Base-by-base conservation (phyloP, 2,888 invertebrate species). In the Brachycybe producta region DNA sequence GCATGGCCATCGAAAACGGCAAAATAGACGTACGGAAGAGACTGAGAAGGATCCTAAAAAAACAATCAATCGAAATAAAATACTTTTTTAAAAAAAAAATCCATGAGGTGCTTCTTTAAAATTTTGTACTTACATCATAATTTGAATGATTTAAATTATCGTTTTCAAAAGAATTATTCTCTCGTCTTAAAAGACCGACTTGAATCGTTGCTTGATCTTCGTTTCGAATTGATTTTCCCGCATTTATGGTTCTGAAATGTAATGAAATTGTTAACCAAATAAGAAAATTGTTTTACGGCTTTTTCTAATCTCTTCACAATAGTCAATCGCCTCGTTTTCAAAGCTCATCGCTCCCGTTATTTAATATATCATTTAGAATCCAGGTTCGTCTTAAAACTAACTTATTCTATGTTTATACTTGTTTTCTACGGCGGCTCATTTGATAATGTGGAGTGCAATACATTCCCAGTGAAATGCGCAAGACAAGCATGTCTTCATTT, bases 1-100 rank as follows among this genome's bases (percentile, higher is more conserved):
- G 84, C 86, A 68, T 87, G 87, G 0, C 87, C 87, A 69, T 87
- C 87, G 67, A 86, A 87, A 58, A 86, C 73, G 17, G 78, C 84
- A 69, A 82, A 86, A 66, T 84, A 82, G 28, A 77, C 73, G 59
- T 81, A 82, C 1, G 80, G 79, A 56, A 83, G 4, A 13, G 39
- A 35, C 3, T 51, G 28, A 21, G n/a, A 46, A 4, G 52, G 48
- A 38, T 40, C 43, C 53, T 53, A 21, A 7, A 49, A 19, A 5
- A 7, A 8, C 5, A 8, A 49, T 5, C 5, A 47, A 2, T 23
- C 17, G 39, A 15, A 24, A 8, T 17, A 39, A 32, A 28, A 51
- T 8, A 23, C 39, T 13, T 28, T 36, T 24, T 43, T 24, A 34
- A 52, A 5, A 4, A 5, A 7, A 36, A 24, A 28, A 27, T 15